phyloP scores from a whole-genome alignment of 2,888 invertebrate species.

The Euspilapteryx auroguttella region DNA sequence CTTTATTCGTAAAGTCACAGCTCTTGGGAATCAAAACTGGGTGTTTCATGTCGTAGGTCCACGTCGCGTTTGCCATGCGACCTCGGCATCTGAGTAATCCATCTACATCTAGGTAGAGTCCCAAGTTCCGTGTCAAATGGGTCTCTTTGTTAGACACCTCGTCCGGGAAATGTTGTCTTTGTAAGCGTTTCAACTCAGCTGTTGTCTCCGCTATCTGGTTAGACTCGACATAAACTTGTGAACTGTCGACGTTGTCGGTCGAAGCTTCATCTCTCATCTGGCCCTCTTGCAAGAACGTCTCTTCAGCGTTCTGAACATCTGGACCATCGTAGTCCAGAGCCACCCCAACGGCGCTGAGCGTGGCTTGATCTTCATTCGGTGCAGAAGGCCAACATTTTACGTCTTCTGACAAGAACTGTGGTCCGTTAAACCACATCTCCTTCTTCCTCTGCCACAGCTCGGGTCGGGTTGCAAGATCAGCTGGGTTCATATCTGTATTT shows the following conservation, averaged over 20 bases:
- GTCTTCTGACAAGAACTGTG: slow-evolving; percentile 3
- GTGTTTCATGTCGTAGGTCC: slow-evolving; percentile 6
- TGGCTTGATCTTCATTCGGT: too few species aligned
- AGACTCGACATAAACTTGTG: too few species aligned
- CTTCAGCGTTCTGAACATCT: too few species aligned
- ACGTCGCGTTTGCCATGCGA: slow-evolving; percentile 4
- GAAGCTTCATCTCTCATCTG: too few species aligned
- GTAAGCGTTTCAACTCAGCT: slow-evolving; percentile 5
- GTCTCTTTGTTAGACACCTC: slow-evolving; percentile 7
- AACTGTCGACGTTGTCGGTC: too few species aligned
- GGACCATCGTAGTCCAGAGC: too few species aligned
- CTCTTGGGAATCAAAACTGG: slow-evolving; percentile 7
- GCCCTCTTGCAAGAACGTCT: too few species aligned
- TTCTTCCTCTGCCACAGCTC: slow-evolving; percentile 2
- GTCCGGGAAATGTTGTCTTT: slow-evolving; percentile 4
- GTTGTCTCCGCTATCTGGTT: background rate
- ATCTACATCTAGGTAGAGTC: slow-evolving; percentile 7
- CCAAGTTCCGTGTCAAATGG: slow-evolving; percentile 5
- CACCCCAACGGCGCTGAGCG: too few species aligned
- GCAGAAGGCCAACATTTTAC: too few species aligned
- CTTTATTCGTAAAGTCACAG: slow-evolving; percentile 4
- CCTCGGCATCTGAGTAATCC: slow-evolving; percentile 9
- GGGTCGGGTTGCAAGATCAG: slow-evolving; percentile 6
- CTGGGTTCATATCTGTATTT: slow-evolving; percentile 4
- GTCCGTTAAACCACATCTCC: slow-evolving; percentile 6